These are phyloP conservation scores for Himantopus leucocephalus DNA, from an alignment of 2,113 vertebrate species.

Conservation along the genomic window DNA sequence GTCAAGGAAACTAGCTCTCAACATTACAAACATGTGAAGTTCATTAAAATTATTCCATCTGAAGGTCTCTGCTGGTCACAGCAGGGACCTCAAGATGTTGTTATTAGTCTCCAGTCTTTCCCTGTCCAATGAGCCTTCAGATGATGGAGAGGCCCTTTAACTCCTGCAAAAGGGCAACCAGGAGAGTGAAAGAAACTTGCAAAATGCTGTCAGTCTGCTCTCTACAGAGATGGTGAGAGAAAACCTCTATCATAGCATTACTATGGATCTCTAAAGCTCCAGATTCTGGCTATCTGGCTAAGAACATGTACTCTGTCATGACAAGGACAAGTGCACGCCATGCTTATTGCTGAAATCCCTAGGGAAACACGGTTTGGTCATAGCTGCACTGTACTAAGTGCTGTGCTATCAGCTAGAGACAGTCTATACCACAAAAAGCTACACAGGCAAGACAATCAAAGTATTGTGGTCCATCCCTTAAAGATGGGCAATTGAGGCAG, in stretches of 20 bases:
- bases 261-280: background rate
- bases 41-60: slow-evolving; percentile 11
- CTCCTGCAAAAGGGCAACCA: background rate
- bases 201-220: background rate
- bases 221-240: background rate
- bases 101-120: background rate
- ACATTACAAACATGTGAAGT: background rate
- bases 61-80: background rate
- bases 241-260: background rate
- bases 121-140: background rate
- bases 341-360: background rate
- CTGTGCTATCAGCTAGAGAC: slow-evolving; percentile 29
- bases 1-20: slow-evolving; percentile 14
- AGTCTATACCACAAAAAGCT: slow-evolving; percentile 47
- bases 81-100: background rate
- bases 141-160: background rate
- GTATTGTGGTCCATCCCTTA: background rate
- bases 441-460: background rate
- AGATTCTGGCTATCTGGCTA: background rate
- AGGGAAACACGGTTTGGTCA: background rate
- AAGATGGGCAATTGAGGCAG: background rate
- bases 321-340: background rate
- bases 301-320: background rate
- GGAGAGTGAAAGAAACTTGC: background rate
- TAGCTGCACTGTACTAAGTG: background rate